Evolutionary conservation across 2,797 vertebrate genomes (phyloP), one percentile per base, ranked within the genome.

Genomic region (Coregonus sp.): DNA sequence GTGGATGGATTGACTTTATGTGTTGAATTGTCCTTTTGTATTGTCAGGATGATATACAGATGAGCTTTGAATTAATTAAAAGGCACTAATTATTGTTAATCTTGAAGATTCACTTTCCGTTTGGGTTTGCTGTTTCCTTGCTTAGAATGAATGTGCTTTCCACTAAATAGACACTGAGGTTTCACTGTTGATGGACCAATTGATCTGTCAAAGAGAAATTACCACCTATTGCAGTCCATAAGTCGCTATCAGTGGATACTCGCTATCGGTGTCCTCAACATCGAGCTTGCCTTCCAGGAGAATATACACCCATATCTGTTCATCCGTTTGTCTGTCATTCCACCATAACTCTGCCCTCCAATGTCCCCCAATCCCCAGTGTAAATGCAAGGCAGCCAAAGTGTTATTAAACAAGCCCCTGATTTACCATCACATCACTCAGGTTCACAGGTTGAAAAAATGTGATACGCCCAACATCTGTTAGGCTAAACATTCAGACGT

Each of bases 391-490:
- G 9, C 40, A 3, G 40, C 37, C 51, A 51, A 31, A 29, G 25
- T 92, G 94, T 95, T 95, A 92, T 92, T 92, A 94, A 94, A 95
- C 94, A 95, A 95, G 66, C 40, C 56, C n/a, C 63, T 18, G 80
- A 74, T 93, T 94, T 95, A 93, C 88, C 86, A 68, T 82, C 47
- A 35, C 94, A 93, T 94, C 92, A 92, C 93, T 91, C 92, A 81
- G 90, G 94, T 94, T 95, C 95, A 94, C 94, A 82, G 93, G 94
- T 95, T 94, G 94, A 93, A 93, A 18, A 70, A 93, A 93, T 93
- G 91, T 92, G 94, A 95, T 93, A 94, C 91, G 83, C 91, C 90
- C 91, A 92, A 92, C 95, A 96, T 94, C 94, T 95, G 91, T 93
- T 93, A 92, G 90, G 92, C 93, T 93, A 92, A 82, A 93, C 87